These are phyloP conservation scores for Emydura subglobosa DNA, from an alignment of 2,113 vertebrate species.

Conservation along the genomic window DNA sequence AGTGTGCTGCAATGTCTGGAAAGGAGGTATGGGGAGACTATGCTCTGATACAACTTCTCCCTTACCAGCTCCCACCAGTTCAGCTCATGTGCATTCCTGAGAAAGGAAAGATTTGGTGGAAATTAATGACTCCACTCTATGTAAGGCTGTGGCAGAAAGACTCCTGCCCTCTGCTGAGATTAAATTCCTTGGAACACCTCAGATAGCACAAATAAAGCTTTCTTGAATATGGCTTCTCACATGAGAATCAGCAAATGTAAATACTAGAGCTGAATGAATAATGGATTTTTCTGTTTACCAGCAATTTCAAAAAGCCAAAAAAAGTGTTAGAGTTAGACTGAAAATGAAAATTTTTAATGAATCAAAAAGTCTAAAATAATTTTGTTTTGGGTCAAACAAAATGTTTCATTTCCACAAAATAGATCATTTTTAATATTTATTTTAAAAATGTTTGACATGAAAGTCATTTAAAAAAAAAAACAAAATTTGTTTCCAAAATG, in stretches of 20 bases:
- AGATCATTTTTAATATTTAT: too few relatives aligned
- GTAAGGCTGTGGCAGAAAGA: not conserved
- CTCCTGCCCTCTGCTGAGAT: not conserved
- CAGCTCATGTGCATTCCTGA: not conserved
- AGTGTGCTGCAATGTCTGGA: not conserved
- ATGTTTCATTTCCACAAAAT: too few relatives aligned
- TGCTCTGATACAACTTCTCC: not conserved
- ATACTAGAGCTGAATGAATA: not conserved
- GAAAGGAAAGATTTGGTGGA: not conserved
- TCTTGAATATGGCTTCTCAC: not conserved
- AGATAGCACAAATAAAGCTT: not conserved
- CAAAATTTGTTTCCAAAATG: too few relatives aligned
- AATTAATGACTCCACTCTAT: not conserved
- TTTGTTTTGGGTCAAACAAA: too few relatives aligned
- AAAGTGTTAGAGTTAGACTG: too few relatives aligned
- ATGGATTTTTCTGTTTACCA: too few relatives aligned
- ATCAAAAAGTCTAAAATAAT: too few relatives aligned
- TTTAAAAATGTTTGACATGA: too few relatives aligned
- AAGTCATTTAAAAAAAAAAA: too few relatives aligned
- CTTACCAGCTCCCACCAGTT: not conserved
- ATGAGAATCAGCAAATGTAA: not conserved
- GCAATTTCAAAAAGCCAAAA: too few relatives aligned
- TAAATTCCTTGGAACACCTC: not conserved
- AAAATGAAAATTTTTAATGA: too few relatives aligned
- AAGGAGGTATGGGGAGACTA: not conserved